Evolutionary conservation across 2,888 invertebrate genomes (phyloP).

Genomic region (Acronicta aceris): DNA sequence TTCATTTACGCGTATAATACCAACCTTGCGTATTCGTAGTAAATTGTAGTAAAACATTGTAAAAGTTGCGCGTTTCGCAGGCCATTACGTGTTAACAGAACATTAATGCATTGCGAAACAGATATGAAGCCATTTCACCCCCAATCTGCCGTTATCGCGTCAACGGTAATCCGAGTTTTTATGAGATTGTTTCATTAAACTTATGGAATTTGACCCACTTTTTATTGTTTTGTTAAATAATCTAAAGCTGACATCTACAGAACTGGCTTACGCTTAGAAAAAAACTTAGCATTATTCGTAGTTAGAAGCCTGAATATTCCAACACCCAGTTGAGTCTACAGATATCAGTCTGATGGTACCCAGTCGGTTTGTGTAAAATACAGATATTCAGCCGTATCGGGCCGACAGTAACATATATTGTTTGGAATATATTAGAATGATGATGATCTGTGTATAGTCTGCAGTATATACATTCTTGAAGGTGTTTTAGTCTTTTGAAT

Average conservation of each 20-base stretch:
- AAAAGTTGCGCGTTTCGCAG: conserved; percentile 58
- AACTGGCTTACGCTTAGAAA: not conserved
- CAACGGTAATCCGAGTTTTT: conserved; percentile 48
- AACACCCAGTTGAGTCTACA: too few species aligned
- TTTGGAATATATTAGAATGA: too few species aligned
- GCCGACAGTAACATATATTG: too few species aligned
- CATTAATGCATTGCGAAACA: conserved; percentile 58
- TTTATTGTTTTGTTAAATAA: conserved; percentile 17
- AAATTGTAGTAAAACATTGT: conserved; percentile 10
- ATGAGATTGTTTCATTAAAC: conserved; percentile 47
- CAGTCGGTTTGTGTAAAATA: too few species aligned
- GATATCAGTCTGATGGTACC: too few species aligned
- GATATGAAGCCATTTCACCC: conserved; percentile 60
- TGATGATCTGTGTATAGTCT: too few species aligned
- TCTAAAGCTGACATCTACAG: not conserved
- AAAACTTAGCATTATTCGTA: too few species aligned
- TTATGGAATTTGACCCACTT: conserved; percentile 44
- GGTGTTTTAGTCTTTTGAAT: too few species aligned
- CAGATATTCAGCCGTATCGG: too few species aligned
- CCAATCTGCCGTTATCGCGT: conserved; percentile 38
- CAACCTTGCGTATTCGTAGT: conserved; percentile 10
- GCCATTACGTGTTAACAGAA: conserved; percentile 54
- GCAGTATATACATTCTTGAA: too few species aligned
- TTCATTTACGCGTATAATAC: not conserved
- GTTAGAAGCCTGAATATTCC: too few species aligned